Conservation (phyloP, 2,797 vertebrate genomes). For the Catharus ustulatus region DNA sequence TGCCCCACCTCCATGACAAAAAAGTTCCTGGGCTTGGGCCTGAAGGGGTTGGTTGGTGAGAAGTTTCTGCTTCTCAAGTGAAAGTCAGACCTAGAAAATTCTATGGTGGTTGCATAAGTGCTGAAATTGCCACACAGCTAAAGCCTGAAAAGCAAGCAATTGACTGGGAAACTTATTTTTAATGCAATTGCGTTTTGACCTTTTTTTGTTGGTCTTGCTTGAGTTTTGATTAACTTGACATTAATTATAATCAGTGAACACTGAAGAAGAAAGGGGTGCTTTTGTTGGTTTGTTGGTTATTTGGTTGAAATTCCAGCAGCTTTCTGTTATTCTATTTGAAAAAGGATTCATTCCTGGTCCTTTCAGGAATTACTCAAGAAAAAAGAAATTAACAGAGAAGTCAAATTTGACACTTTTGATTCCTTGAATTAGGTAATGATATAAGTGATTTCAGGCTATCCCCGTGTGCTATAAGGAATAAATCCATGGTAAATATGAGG, state of each 20-base stretch:
- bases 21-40: background rate
- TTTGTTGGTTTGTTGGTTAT: background rate
- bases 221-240: conserved; percentile 1
- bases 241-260: conserved; percentile 9
- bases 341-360: background rate
- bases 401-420: background rate
- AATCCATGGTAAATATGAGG: background rate
- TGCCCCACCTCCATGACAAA: background rate
- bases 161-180: background rate
- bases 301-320: background rate
- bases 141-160: conserved; percentile 1
- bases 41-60: background rate
- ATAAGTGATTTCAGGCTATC: background rate
- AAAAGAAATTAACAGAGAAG: background rate
- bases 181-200: conserved; percentile 6
- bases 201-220: background rate
- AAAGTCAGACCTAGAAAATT: conserved; percentile 51
- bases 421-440: background rate
- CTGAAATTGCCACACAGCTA: background rate
- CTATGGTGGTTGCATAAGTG: conserved; percentile 30
- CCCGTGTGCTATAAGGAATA: background rate
- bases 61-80: conserved; percentile 24
- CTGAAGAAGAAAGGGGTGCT: background rate
- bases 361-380: background rate
- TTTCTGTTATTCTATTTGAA: background rate